Evolutionary conservation across 2,113 vertebrate genomes (phyloP).

Genomic region (Hirundichthys speculiger): DNA sequence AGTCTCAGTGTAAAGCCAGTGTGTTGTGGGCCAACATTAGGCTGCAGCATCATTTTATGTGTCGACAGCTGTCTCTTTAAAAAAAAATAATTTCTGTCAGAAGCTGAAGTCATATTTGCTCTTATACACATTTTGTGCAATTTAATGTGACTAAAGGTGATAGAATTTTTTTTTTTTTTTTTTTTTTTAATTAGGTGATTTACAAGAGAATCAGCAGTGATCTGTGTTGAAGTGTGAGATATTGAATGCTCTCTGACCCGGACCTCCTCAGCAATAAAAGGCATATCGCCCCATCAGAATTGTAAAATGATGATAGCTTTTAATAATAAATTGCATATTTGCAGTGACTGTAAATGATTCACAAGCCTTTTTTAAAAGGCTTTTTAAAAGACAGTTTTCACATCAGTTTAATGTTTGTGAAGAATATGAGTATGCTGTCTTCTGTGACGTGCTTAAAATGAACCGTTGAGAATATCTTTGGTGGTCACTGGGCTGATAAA

Average conservation of each 20-base stretch:
- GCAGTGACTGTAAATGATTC: no score
- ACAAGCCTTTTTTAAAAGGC: no score
- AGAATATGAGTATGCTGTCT: no score
- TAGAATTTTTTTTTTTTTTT: no score
- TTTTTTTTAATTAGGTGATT: conserved; percentile 19
- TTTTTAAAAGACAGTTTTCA: no score
- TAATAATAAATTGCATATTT: no score
- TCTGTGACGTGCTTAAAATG: no score
- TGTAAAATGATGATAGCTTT: background rate
- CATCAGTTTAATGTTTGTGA: no score
- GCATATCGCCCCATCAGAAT: background rate
- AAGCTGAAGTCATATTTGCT: no score
- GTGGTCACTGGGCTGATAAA: no score
- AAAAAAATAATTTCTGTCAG: background rate
- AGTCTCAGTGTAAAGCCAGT: conserved; percentile 18
- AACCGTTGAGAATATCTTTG: no score
- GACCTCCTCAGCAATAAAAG: background rate
- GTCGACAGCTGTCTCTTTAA: background rate
- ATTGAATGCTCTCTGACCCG: background rate
- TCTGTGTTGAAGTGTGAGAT: background rate
- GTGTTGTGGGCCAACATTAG: conserved; percentile 12
- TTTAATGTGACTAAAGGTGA: conserved; percentile 24
- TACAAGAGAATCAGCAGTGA: background rate
- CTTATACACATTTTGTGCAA: no score
- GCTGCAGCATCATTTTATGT: background rate